Percentiles rank a stretch among this genome's conserved stretches.
These are phyloP conservation scores for Malthinus flaveolus DNA, from an alignment of 2,888 invertebrate species.

Conservation along the genomic window DNA sequence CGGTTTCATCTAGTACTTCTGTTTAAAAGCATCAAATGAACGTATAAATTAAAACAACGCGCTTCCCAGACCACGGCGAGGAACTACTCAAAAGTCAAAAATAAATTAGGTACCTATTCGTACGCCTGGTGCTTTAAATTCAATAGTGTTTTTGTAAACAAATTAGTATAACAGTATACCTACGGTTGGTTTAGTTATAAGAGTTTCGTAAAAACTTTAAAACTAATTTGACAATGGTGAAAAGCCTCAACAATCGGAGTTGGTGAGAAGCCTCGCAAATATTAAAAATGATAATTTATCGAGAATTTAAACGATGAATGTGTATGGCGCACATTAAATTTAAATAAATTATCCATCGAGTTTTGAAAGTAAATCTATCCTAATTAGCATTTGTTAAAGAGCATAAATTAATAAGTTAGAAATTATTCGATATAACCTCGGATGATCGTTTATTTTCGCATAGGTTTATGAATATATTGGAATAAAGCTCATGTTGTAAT, in stretches of 20 bases:
- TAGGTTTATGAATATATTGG: constrained; percentile 23
- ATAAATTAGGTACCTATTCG: too few relatives aligned
- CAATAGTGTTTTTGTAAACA: too few relatives aligned
- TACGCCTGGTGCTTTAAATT: too few relatives aligned
- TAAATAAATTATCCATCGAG: neutral
- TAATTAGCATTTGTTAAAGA: neutral
- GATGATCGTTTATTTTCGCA: constrained; percentile 15
- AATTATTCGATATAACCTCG: constrained; percentile 13
- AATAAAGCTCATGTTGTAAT: constrained; percentile 36
- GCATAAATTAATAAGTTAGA: constrained; percentile 8
- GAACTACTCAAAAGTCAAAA: too few relatives aligned
- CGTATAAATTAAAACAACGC: too few relatives aligned
- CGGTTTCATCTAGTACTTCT: neutral
- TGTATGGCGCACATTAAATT: neutral
- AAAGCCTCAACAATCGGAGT: too few relatives aligned
- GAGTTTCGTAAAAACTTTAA: neutral
- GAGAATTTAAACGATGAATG: neutral
- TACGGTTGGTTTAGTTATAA: too few relatives aligned
- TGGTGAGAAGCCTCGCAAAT: neutral
- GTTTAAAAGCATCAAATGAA: neutral
- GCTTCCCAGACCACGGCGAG: too few relatives aligned
- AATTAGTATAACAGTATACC: too few relatives aligned
- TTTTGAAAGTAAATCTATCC: neutral
- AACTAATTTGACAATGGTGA: too few relatives aligned
- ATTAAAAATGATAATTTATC: too few relatives aligned